phyloP scores from a whole-genome alignment of 1,140 invertebrate species.

The Drosophila pandora region DNA sequence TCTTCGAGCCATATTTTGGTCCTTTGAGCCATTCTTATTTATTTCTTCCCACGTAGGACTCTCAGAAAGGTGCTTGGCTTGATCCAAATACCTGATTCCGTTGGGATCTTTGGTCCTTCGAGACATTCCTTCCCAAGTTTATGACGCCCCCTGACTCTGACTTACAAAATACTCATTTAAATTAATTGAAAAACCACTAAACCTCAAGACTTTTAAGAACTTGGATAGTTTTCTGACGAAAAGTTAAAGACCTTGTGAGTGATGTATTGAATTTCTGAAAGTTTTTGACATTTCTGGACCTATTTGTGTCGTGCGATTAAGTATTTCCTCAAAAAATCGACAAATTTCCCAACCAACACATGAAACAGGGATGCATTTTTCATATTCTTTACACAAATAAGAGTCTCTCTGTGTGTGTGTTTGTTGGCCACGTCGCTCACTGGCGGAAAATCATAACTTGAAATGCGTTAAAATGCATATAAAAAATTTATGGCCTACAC shows the following conservation, averaged over 20 bases:
- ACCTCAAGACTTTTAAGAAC: no score
- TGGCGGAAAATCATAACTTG: constrained; percentile 69
- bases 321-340: constrained; percentile 5
- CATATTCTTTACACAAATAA: constrained; percentile 20
- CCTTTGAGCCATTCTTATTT: neutral
- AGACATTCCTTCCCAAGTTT: neutral
- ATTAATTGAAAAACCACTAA: neutral
- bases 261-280: constrained; percentile 1
- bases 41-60: neutral
- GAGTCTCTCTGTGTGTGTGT: constrained; percentile 18
- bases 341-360: neutral
- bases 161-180: neutral
- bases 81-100: constrained; percentile 57
- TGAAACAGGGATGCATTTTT: no score
- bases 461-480: constrained; percentile 82
- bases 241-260: no score
- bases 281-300: constrained; percentile 16
- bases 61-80: constrained; percentile 12
- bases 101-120: constrained; percentile 19
- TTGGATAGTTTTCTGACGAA: no score
- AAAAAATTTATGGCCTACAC: constrained; percentile 77
- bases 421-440: constrained; percentile 10
- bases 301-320: constrained; percentile 15
- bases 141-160: neutral
- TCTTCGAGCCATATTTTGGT: neutral